Base-by-base conservation (phyloP, 2,113 vertebrate genomes). In the Chaetorhynchus papuensis region DNA sequence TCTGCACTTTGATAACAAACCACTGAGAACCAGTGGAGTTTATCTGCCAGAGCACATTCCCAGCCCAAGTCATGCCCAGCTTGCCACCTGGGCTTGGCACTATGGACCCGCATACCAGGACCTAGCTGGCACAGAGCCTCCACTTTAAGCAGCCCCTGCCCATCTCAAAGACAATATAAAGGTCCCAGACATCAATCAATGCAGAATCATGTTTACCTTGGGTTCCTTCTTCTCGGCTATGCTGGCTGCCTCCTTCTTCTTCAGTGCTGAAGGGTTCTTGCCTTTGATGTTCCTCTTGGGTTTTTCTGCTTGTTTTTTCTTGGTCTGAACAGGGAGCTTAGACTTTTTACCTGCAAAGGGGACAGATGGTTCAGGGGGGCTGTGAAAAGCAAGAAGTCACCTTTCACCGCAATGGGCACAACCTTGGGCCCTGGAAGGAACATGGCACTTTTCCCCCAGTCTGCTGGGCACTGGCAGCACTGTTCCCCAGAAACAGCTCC, bases 171-270 rank as follows among this genome's bases (percentile, higher is more conserved):
- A 23, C 16, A 64, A 28, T 9, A 8, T 24, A 54, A 54, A 70
- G 21, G 33, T 63, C 37, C 12, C 49, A 44, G 7, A 5, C 22
- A 19, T 70, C 30, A 39, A 61, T 7, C 31, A 56, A 19, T 6
- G 15, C 9, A n/a, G 41, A 72, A 72, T 53, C 6, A 11, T 3
- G 10, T n/a, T n/a, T 92, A 98, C 98, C 97, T 97, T 93, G 7
- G 87, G 79, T 45, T 66, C 4, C 3, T 91, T 95, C 61, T 95
- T 97, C 71, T 96, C 85, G 3, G 93, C 70, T 7, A 86, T 59
- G 35, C 14, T 83, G 4, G 93, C 94, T 11, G 15, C 13, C 47
- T 89, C 98, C 76, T 57, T 75, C 74, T 56, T 78, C 91, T 94
- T 97, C n/a, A 49, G 2, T 0, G 28, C 31, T 2, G 80, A 1